Evolutionary conservation across 2,113 vertebrate genomes (phyloP).

Genomic region (Myrmecobius fasciatus): DNA sequence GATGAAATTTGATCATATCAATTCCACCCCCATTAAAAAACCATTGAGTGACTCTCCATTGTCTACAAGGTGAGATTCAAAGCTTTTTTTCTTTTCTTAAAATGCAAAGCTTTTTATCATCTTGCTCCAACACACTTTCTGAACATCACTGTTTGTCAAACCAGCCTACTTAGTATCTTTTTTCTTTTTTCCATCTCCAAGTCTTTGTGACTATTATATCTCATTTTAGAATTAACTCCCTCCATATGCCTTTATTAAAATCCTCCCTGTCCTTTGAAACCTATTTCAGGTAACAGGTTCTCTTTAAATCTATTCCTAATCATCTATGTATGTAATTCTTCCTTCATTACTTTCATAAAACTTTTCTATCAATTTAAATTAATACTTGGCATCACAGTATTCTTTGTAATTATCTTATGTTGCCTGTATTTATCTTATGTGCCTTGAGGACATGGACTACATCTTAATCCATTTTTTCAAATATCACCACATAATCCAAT

Average conservation of each 20-base stretch:
- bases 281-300: not conserved
- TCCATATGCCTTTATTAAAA: not conserved
- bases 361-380: not conserved
- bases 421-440: not conserved
- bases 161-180: not conserved
- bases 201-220: not conserved
- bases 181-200: not conserved
- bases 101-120: not conserved
- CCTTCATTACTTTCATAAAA: not conserved
- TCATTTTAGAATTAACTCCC: not conserved
- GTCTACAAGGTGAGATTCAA: not conserved
- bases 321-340: not conserved
- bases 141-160: not conserved
- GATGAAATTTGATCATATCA: not conserved
- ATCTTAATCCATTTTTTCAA: not conserved
- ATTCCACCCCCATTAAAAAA: not conserved
- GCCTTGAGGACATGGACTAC: not conserved
- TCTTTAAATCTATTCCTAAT: not conserved
- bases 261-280: not conserved
- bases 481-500: not conserved
- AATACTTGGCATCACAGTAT: not conserved
- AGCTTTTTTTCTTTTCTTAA: not conserved
- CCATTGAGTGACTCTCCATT: not conserved
- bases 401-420: not conserved
- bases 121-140: not conserved